A percentile compares a stretch with the other conserved stretches of the same genome.
Evolutionary conservation across 2,113 vertebrate genomes (phyloP).

Genomic region (Myrmecobius fasciatus): DNA sequence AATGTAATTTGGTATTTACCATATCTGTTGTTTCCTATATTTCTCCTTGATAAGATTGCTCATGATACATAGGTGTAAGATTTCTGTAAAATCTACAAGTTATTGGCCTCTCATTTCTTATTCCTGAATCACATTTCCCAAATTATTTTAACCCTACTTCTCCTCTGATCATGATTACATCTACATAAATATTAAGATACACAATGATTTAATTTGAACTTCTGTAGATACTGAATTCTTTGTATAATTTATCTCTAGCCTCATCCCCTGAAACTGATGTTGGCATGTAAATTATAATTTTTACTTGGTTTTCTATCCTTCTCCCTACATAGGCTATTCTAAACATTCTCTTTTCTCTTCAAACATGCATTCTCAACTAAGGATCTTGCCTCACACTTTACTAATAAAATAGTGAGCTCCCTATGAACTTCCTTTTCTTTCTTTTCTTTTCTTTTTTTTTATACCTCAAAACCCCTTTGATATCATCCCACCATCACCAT

Average conservation of each 20-base stretch:
- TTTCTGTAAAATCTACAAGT: background rate
- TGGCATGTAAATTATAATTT: background rate
- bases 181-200: background rate
- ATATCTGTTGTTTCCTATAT: background rate
- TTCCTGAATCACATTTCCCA: background rate
- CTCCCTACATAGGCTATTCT: background rate
- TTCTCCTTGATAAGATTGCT: background rate
- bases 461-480: background rate
- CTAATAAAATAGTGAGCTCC: background rate
- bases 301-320: background rate
- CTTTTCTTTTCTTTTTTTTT: background rate
- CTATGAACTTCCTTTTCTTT: background rate
- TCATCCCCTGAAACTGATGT: background rate
- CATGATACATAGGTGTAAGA: background rate
- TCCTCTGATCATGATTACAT: background rate
- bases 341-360: background rate
- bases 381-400: background rate
- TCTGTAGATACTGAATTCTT: background rate
- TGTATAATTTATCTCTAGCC: background rate
- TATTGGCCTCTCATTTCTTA: background rate
- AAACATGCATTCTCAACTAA: background rate
- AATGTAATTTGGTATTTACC: background rate
- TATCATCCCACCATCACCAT: background rate
- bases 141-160: background rate
- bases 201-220: background rate